Conservation (phyloP, 92 coral and sea anemone genomes). For the Siderastrea siderea region DNA sequence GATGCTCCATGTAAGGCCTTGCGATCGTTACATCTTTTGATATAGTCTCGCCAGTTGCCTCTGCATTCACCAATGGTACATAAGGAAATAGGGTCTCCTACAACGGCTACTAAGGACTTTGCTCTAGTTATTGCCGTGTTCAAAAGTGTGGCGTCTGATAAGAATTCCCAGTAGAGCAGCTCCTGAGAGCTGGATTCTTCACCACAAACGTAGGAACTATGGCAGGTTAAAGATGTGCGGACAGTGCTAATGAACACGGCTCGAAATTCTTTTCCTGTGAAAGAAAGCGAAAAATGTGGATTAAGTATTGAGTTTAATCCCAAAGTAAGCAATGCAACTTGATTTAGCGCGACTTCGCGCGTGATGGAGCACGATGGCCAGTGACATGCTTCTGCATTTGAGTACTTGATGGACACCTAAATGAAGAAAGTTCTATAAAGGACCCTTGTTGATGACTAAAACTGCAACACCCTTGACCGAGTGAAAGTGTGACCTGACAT, state of each 20-base stretch:
- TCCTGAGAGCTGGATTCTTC: background rate
- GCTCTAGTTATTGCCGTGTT: conserved; percentile 89
- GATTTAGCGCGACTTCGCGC: no score
- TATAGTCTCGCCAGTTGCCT: conserved; percentile 74
- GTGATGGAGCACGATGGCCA: no score
- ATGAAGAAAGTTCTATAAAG: no score
- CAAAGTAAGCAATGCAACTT: no score
- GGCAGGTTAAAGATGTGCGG: conserved; percentile 73
- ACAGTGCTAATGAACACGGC: conserved; percentile 86
- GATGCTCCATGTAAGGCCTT: conserved; percentile 58
- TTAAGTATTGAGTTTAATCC: no score
- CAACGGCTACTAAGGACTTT: conserved; percentile 79
- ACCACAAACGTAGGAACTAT: background rate
- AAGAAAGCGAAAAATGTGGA: background rate
- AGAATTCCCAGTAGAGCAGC: conserved; percentile 42
- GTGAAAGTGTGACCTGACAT: no score
- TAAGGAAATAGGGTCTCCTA: conserved; percentile 81
- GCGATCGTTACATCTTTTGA: conserved; percentile 55
- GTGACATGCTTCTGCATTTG: no score
- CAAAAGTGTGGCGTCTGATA: conserved; percentile 67
- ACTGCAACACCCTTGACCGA: no score
- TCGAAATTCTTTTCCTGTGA: conserved; percentile 75
- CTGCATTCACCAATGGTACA: conserved; percentile 75
- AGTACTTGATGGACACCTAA: no score
- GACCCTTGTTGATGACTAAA: no score